Evolutionary conservation across 37 sponge, comb jelly and placozoan genomes (phyloP), one percentile per base, ranked within the genome.

Genomic region (Halisarca cf. caerulea): DNA sequence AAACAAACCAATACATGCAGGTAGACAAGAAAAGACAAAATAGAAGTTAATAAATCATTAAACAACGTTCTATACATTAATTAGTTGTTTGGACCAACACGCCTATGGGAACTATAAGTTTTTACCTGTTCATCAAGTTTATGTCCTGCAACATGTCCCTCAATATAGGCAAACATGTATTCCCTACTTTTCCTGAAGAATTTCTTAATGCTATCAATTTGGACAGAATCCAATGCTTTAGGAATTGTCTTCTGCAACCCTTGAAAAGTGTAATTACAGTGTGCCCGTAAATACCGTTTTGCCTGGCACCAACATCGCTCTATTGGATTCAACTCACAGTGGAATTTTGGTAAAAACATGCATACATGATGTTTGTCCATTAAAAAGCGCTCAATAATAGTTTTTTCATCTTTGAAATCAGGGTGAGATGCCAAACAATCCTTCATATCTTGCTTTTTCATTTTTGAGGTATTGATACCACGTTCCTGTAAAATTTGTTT

Each of bases 261-360:
- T 36, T 37, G 21, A 5, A 87, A 82, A 9, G 74, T 68, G 35
- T 88, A 83, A 78, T 83, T 83, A n/a, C 53, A 59, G 34, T 81
- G 39, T 33, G 79, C 84, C n/a, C 84, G 41, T 45, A 77, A 71
- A 37, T 53, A 78, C 30, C 45, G 55, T 43, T 89, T 84, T 20
- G 80, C 85, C 32, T 83, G 80, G 20, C 54, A 66, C 89, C 85
- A 89, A 55, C 83, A 82, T 24, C 81, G 44, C 55, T 89, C 85
- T n/a, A 85, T 89, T 17, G 85, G 81, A 51, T 85, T 85, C 5
- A 89, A 32, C 34, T 88, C 68, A 38, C 88, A 88, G 28, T 88
- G 88, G 44, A 83, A 88, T 45, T 82, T 87, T 2, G 88, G 88
- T 2, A 87, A 53, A 37, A 86, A 82, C 21, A 82, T 55, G 33